These are phyloP conservation scores for Amaurobius ferox DNA, from an alignment of 2,888 invertebrate genomes.

Conservation along the genomic window DNA sequence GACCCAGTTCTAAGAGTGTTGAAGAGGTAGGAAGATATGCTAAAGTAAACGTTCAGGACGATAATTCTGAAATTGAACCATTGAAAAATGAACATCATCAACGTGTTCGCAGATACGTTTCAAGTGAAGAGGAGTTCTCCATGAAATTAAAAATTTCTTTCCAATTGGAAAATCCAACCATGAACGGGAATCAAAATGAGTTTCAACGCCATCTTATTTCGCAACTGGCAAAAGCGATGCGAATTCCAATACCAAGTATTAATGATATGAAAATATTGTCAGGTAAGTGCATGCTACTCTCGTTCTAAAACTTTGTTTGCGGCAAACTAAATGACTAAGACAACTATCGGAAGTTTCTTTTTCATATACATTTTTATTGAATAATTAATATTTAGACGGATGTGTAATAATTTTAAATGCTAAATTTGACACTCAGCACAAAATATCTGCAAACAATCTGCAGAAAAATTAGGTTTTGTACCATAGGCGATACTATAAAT, in stretches of 20 bases:
- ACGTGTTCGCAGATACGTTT: constrained; percentile 10
- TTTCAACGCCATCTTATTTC: constrained; percentile 29
- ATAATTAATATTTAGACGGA: no score
- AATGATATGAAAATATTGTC: constrained; percentile 9
- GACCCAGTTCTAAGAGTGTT: no score
- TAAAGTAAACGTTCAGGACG: background rate
- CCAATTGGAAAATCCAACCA: constrained; percentile 19
- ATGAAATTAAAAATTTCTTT: constrained; percentile 37
- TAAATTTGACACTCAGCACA: no score
- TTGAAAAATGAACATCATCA: background rate
- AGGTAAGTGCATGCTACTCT: background rate
- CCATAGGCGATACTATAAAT: no score
- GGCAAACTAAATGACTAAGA: no score
- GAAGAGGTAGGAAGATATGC: background rate
- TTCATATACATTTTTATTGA: no score
- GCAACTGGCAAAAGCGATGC: constrained; percentile 45
- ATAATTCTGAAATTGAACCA: background rate
- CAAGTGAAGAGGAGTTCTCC: background rate
- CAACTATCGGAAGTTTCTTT: no score
- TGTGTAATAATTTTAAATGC: no score
- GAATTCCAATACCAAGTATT: constrained; percentile 50
- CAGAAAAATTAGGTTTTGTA: no score
- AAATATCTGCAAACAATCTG: no score
- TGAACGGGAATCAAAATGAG: constrained; percentile 19
- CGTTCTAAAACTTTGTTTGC: no score